Evolutionary conservation across 2,797 vertebrate species (phyloP).

Genomic region (Cebuella pygmaea): DNA sequence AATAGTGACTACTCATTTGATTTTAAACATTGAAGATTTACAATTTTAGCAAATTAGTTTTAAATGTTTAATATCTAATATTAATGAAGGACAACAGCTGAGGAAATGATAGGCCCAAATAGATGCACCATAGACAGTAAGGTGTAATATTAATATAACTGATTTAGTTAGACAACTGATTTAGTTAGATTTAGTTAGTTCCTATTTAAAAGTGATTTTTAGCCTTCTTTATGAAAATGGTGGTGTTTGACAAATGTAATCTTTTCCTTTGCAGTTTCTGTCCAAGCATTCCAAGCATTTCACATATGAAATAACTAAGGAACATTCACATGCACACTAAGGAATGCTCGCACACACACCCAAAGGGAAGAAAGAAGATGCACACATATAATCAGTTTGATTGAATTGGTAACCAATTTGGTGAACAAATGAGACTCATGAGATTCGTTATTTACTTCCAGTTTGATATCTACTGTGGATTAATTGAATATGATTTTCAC

Average conservation of each 20-base stretch:
- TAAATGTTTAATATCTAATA: neutral
- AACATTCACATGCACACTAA: neutral
- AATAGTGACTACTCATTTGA: neutral
- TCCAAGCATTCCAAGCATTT: neutral
- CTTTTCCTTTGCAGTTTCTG: conserved; percentile 12
- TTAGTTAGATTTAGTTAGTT: neutral
- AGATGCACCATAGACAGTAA: neutral
- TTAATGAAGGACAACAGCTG: neutral
- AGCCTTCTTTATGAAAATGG: neutral
- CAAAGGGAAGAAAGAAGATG: neutral
- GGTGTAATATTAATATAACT: neutral
- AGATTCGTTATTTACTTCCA: conserved; percentile 29
- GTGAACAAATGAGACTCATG: neutral
- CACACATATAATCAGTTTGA: neutral
- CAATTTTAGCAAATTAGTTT: neutral
- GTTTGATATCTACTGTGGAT: neutral
- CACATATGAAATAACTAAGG: neutral
- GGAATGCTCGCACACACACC: too few relatives aligned
- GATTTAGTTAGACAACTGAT: neutral
- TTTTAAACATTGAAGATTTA: neutral
- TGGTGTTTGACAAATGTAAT: neutral
- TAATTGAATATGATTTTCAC: conserved; percentile 17
- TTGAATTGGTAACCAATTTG: neutral
- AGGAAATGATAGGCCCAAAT: neutral
- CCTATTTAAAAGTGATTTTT: neutral